A percentile compares a stretch with the other conserved stretches of the same genome.
These are phyloP conservation scores for Piezodorus guildinii DNA, from an alignment of 1,140 invertebrate species.

Conservation along the genomic window DNA sequence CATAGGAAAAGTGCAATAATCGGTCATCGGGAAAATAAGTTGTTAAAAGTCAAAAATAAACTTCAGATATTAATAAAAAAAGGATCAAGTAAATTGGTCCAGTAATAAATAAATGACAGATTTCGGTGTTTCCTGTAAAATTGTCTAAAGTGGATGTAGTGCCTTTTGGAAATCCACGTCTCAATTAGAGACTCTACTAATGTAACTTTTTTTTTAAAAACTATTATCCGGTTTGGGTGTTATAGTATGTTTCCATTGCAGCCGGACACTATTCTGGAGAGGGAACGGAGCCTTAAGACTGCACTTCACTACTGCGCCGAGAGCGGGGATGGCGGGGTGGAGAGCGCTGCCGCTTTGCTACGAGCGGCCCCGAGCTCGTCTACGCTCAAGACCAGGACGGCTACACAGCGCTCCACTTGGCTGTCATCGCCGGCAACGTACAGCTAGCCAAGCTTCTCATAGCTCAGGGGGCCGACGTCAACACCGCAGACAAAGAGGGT, in stretches of 20 bases:
- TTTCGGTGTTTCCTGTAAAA: no score
- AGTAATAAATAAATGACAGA: no score
- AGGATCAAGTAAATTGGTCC: no score
- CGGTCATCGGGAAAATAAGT: no score
- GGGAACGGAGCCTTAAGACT: slow-evolving; percentile 72
- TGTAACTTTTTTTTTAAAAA: no score
- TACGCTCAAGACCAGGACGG: slow-evolving; percentile 81
- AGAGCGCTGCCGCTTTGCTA: slow-evolving; percentile 57
- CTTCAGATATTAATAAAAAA: no score
- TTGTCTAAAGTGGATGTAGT: no score
- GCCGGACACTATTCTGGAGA: slow-evolving; percentile 47
- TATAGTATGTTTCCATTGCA: slow-evolving; percentile 29
- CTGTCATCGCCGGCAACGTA: slow-evolving; percentile 80
- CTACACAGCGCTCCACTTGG: slow-evolving; percentile 83
- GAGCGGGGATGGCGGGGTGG: slow-evolving; percentile 47
- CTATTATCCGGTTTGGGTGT: no score
- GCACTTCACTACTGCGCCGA: slow-evolving; percentile 84
- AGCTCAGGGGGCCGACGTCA: slow-evolving; percentile 72
- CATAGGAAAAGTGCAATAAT: no score
- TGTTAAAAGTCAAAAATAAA: no score
- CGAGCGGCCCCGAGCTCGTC: slow-evolving; percentile 66
- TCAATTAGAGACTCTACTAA: no score
- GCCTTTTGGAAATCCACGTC: no score
- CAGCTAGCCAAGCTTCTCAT: slow-evolving; percentile 68
- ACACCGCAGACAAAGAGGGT: slow-evolving; percentile 79